A percentile compares a stretch with the other conserved stretches of the same genome.
Evolutionary conservation across 35 echinoderm and acorn worm species (phyloP).

Genomic region (Heliocidaris tuberculata): DNA sequence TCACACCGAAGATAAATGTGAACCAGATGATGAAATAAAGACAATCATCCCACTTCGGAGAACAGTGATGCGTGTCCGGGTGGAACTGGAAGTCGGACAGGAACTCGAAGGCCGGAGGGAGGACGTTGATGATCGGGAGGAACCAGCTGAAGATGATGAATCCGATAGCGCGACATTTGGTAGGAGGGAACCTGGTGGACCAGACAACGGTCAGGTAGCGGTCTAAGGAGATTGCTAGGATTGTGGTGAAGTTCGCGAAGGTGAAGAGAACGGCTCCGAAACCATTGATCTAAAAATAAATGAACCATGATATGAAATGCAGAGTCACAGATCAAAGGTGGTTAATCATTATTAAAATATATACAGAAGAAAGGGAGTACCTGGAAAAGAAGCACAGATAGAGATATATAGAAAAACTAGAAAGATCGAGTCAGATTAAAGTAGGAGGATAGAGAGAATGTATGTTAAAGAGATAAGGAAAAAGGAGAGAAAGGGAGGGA

Average conservation of each 20-base stretch:
- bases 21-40: constrained; percentile 41
- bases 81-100: constrained; percentile 30
- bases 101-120: constrained; percentile 24
- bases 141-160: constrained; percentile 17
- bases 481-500: no score
- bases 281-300: constrained; percentile 20
- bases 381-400: no score
- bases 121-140: neutral
- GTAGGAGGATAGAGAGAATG: no score
- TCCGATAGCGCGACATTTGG: neutral
- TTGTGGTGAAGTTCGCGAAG: constrained; percentile 24
- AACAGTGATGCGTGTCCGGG: constrained; percentile 37
- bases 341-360: neutral
- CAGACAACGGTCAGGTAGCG: constrained; percentile 32
- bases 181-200: constrained; percentile 19
- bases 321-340: neutral
- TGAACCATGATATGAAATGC: neutral
- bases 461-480: no score
- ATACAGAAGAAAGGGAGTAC: no score
- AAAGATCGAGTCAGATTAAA: no score
- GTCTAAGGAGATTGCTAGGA: constrained; percentile 22
- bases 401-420: no score
- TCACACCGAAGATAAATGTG: constrained; percentile 2
- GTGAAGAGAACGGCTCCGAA: constrained; percentile 23
- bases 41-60: constrained; percentile 28